Conservation (phyloP, 2,113 vertebrate species). For the Larimichthys polyactis region DNA sequence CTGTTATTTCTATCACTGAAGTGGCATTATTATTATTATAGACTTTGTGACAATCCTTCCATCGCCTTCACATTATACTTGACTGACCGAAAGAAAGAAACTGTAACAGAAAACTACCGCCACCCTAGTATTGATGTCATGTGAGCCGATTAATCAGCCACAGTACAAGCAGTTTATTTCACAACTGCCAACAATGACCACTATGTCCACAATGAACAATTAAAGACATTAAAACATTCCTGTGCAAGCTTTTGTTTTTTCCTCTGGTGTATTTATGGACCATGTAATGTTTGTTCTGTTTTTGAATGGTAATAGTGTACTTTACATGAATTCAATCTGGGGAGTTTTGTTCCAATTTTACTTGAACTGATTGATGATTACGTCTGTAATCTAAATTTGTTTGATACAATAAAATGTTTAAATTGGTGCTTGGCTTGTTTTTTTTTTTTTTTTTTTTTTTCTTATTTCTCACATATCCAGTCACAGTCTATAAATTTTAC, state of each 20-base stretch:
- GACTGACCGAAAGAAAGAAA: constrained; percentile 19
- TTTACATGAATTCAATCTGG: constrained; percentile 49
- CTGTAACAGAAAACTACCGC: constrained; percentile 29
- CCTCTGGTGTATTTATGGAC: constrained; percentile 58
- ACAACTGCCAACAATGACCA: constrained; percentile 18
- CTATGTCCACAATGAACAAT: constrained; percentile 44
- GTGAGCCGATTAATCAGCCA: constrained; percentile 20
- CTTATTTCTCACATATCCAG: not conserved
- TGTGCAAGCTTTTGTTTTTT: constrained; percentile 42
- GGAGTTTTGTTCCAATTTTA: constrained; percentile 64
- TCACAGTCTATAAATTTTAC: not conserved
- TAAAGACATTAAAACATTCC: constrained; percentile 61
- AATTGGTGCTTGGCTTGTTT: constrained; percentile 58
- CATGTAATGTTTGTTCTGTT: constrained; percentile 64
- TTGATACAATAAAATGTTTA: constrained; percentile 82
- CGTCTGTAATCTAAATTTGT: constrained; percentile 74
- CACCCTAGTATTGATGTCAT: constrained; percentile 20
- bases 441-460: not conserved
- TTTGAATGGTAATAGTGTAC: constrained; percentile 63
- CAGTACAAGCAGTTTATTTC: constrained; percentile 16
- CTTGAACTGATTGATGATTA: constrained; percentile 74
- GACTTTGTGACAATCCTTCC: constrained; percentile 70
- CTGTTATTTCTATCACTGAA: constrained; percentile 40
- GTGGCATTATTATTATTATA: constrained; percentile 49
- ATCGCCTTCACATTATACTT: constrained; percentile 20